Conservation (phyloP, 2,888 invertebrate genomes). For the Muscina levida region DNA sequence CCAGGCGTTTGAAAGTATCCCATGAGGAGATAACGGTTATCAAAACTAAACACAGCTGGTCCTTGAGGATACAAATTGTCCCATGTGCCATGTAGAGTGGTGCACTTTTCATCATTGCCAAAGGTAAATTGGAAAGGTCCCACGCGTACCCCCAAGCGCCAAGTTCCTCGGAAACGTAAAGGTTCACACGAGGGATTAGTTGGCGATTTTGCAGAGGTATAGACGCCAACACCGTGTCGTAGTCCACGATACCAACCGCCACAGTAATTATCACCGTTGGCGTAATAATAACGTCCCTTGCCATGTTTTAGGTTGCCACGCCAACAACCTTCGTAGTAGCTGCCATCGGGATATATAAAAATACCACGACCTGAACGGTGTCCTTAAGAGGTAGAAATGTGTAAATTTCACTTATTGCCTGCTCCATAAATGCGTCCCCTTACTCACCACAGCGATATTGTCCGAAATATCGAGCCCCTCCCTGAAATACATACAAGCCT, state of each 20-base stretch:
- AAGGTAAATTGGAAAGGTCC: constrained; percentile 88
- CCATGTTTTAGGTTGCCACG: constrained; percentile 86
- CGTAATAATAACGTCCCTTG: constrained; percentile 89
- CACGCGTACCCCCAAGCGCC: constrained; percentile 87
- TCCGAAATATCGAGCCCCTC: constrained; percentile 90
- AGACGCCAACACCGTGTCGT: constrained; percentile 88
- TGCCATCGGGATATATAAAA: constrained; percentile 93
- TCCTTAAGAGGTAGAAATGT: too few relatives aligned
- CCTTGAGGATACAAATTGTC: constrained; percentile 86
- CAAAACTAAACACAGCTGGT: constrained; percentile 88
- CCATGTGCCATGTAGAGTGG: constrained; percentile 86
- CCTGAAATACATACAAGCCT: constrained; percentile 90
- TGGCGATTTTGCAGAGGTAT: constrained; percentile 81
- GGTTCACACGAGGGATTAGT: constrained; percentile 81
- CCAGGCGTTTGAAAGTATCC: constrained; percentile 84
- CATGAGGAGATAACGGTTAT: constrained; percentile 88
- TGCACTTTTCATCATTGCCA: constrained; percentile 81
- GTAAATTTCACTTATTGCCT: too few relatives aligned
- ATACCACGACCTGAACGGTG: constrained; percentile 90
- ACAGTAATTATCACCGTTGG: constrained; percentile 88
- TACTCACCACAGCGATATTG: constrained; percentile 85
- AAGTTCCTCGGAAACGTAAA: constrained; percentile 87
- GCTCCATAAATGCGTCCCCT: too few relatives aligned
- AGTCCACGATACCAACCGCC: constrained; percentile 88
- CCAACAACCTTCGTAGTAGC: constrained; percentile 88